A percentile compares a stretch with the other conserved stretches of the same genome.
Conservation (phyloP, 1,140 invertebrate genomes). For the Aradophagus sp. region DNA sequence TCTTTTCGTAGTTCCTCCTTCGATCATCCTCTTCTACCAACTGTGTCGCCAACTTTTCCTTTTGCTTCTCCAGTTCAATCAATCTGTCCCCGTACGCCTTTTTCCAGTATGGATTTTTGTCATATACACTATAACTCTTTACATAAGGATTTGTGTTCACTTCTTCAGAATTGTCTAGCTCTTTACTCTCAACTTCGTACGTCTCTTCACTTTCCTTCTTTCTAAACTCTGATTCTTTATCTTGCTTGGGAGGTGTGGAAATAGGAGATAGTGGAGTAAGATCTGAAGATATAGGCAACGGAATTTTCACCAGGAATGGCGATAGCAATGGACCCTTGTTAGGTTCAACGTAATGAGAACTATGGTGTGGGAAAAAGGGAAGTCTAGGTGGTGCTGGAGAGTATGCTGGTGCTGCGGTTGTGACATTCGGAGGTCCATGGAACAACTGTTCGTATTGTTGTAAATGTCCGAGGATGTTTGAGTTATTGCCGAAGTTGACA, state of each 20-base stretch:
- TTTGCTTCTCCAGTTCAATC: constrained; percentile 53
- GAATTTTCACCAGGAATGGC: constrained; percentile 59
- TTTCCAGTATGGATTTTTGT: constrained; percentile 58
- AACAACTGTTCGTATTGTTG: constrained; percentile 69
- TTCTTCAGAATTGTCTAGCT: constrained; percentile 53
- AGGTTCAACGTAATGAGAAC: constrained; percentile 4
- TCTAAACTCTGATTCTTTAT: constrained; percentile 34
- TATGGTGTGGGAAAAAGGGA: constrained; percentile 31
- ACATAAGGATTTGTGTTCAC: constrained; percentile 36
- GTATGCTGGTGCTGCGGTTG: constrained; percentile 9
- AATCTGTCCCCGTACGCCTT: constrained; percentile 53
- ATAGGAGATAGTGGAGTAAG: constrained; percentile 45
- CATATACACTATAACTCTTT: constrained; percentile 19
- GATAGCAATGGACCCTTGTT: constrained; percentile 34
- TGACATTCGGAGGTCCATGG: constrained; percentile 49
- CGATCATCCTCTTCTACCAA: constrained; percentile 48
- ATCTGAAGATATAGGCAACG: constrained; percentile 58
- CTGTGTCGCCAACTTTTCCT: constrained; percentile 47
- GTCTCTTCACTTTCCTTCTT: constrained; percentile 58
- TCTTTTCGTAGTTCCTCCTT: constrained; percentile 31
- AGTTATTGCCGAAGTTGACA: constrained; percentile 70
- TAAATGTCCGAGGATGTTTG: constrained; percentile 64
- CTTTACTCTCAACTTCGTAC: constrained; percentile 54
- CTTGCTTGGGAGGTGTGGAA: constrained; percentile 11
- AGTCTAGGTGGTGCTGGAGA: constrained; percentile 28